These are phyloP conservation scores for Acanthosoma haemorrhoidale DNA, from an alignment of 2,888 invertebrate species.

Conservation along the genomic window DNA sequence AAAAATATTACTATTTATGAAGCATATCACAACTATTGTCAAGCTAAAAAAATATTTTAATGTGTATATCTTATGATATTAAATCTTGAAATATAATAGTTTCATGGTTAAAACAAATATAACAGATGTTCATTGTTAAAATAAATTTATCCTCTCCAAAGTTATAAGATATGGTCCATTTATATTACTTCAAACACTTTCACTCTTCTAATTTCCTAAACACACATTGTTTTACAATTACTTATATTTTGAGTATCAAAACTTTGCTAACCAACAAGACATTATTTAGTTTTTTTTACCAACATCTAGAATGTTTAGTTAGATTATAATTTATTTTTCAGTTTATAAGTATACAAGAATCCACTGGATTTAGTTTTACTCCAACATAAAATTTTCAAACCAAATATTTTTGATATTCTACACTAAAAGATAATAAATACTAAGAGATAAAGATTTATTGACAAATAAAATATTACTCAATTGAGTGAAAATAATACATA, in stretches of 20 bases:
- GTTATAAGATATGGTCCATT: slow-evolving; percentile 8
- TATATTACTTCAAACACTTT: background rate
- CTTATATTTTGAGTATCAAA: slow-evolving; percentile 7
- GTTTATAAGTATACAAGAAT: slow-evolving; percentile 1
- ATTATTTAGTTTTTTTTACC: background rate
- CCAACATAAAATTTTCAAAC: background rate
- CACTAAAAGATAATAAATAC: slow-evolving; percentile 2
- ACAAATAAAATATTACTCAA: too few relatives aligned
- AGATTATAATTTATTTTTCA: background rate
- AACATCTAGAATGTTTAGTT: background rate
- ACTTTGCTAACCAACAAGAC: background rate
- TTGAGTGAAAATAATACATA: too few relatives aligned
- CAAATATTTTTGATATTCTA: background rate
- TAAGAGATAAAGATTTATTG: background rate
- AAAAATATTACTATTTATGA: too few relatives aligned
- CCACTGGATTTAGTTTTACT: background rate
- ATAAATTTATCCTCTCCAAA: background rate
- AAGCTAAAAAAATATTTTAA: too few relatives aligned
- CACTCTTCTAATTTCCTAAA: slow-evolving; percentile 7
- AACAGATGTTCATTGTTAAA: too few relatives aligned
- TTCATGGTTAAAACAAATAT: too few relatives aligned
- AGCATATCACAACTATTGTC: too few relatives aligned
- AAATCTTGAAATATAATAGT: too few relatives aligned
- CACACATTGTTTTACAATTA: background rate
- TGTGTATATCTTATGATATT: too few relatives aligned